A percentile compares a stretch with the other conserved stretches of the same genome.
Evolutionary conservation across 2,888 invertebrate genomes (phyloP).

Genomic region (Barypeithes pellucidus): DNA sequence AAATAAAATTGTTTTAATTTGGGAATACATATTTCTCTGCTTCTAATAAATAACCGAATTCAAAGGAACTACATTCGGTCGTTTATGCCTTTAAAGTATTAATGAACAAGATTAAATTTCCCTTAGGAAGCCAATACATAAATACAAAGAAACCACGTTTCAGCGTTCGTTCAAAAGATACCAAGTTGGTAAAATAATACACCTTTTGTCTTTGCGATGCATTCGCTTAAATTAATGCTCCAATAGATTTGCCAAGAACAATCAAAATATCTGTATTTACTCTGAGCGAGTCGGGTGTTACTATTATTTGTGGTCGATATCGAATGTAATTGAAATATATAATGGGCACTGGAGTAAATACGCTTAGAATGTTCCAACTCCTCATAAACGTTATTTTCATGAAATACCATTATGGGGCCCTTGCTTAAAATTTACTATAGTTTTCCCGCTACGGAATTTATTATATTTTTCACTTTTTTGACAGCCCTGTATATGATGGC

Average conservation of each 20-base stretch:
- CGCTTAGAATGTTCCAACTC: too few relatives aligned
- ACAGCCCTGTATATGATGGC: too few relatives aligned
- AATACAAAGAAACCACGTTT: slow-evolving; percentile 36
- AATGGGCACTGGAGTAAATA: too few relatives aligned
- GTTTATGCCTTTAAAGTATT: slow-evolving; percentile 19
- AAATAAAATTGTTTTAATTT: too few relatives aligned
- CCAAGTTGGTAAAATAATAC: slow-evolving; percentile 52
- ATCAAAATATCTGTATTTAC: slow-evolving; percentile 29
- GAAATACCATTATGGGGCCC: too few relatives aligned
- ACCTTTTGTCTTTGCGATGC: slow-evolving; percentile 50
- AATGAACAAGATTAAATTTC: slow-evolving; percentile 43
- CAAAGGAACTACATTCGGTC: slow-evolving; percentile 8
- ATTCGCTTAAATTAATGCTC: slow-evolving; percentile 54
- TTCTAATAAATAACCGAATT: not conserved
- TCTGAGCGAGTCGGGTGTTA: not conserved
- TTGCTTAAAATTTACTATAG: too few relatives aligned
- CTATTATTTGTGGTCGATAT: slow-evolving; percentile 1
- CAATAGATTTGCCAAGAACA: slow-evolving; percentile 55
- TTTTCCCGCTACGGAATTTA: too few relatives aligned
- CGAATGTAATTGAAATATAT: not conserved
- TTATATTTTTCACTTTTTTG: too few relatives aligned
- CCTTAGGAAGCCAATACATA: slow-evolving; percentile 48
- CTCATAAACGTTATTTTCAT: too few relatives aligned
- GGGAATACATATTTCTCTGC: too few relatives aligned
- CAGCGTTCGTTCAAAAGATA: slow-evolving; percentile 42